These are phyloP conservation scores for Matsumurasca onukii DNA, from an alignment of 1,140 invertebrate genomes.

Conservation along the genomic window DNA sequence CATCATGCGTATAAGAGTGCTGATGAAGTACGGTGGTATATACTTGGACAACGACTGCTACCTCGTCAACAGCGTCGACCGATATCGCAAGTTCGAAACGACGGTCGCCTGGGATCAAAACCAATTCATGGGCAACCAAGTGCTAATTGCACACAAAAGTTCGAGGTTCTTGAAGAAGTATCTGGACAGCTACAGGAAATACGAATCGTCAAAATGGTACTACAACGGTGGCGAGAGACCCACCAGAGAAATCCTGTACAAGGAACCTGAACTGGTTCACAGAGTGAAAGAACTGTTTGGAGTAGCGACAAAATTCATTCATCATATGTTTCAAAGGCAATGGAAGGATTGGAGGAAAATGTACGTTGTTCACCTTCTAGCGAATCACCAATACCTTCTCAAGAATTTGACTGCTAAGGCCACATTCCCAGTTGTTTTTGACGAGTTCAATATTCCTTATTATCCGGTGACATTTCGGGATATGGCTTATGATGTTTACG, in stretches of 20 bases:
- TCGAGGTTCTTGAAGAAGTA: conserved; percentile 44
- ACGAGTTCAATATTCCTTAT: conserved; percentile 30
- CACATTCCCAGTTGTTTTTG: conserved; percentile 26
- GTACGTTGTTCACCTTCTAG: conserved; percentile 31
- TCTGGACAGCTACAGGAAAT: conserved; percentile 43
- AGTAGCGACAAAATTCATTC: neutral
- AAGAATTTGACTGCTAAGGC: conserved; percentile 27
- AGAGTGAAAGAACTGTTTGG: conserved; percentile 19
- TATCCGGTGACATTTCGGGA: conserved; percentile 33
- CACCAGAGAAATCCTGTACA: conserved; percentile 32
- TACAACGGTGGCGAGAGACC: conserved; percentile 45
- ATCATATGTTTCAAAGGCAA: neutral
- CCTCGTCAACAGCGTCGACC: conserved; percentile 37
- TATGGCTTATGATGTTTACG: conserved; percentile 32
- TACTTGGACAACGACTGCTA: conserved; percentile 42
- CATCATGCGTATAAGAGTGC: conserved; percentile 36
- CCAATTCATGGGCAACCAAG: conserved; percentile 35
- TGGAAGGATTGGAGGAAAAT: conserved; percentile 27
- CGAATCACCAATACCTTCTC: conserved; percentile 29
- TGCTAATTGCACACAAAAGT: conserved; percentile 44
- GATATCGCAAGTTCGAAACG: conserved; percentile 47
- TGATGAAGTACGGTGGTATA: conserved; percentile 42
- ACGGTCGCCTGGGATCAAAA: conserved; percentile 47
- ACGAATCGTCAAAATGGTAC: conserved; percentile 43
- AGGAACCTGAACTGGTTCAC: conserved; percentile 21